Percentiles rank a stretch among this genome's conserved stretches.
Conservation (phyloP, 1,140 invertebrate genomes). For the Patella vulgata region DNA sequence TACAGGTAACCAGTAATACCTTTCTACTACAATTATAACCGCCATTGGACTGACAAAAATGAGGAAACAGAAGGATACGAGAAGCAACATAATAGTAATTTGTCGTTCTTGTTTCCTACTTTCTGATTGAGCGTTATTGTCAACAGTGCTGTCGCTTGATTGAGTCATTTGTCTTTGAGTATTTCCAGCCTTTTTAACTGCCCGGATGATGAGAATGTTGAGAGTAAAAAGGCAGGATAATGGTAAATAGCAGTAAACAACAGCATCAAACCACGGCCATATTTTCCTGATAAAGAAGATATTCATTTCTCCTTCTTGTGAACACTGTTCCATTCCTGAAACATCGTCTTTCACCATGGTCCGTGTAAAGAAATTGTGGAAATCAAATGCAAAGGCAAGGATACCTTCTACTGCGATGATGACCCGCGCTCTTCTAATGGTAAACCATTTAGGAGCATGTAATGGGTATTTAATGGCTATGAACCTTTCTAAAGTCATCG, state of each 20-base stretch:
- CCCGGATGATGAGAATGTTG: constrained; percentile 12
- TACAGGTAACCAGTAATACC: neutral
- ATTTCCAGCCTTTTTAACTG: neutral
- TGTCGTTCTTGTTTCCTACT: neutral
- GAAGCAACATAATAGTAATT: constrained; percentile 13
- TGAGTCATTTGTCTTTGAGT: neutral
- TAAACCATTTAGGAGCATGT: constrained; percentile 7
- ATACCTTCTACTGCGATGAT: neutral
- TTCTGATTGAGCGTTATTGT: neutral
- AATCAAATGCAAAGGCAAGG: constrained; percentile 2
- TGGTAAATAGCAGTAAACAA: constrained; percentile 10
- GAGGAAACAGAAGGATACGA: constrained; percentile 18
- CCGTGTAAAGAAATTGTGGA: neutral
- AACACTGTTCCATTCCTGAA: neutral
- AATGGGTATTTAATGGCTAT: constrained; percentile 18
- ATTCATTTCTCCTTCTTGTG: constrained; percentile 3
- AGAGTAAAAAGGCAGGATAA: neutral
- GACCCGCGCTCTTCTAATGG: neutral
- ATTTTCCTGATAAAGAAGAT: constrained; percentile 5
- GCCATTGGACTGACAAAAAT: constrained; percentile 9
- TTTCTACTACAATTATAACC: constrained; percentile 1
- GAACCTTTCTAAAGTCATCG: constrained; percentile 23
- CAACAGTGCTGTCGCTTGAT: too few relatives aligned
- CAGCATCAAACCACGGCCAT: constrained; percentile 6
- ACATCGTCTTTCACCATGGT: neutral